Base-by-base conservation (phyloP, 2,113 vertebrate species). In the Nycticebus coucang region DNA sequence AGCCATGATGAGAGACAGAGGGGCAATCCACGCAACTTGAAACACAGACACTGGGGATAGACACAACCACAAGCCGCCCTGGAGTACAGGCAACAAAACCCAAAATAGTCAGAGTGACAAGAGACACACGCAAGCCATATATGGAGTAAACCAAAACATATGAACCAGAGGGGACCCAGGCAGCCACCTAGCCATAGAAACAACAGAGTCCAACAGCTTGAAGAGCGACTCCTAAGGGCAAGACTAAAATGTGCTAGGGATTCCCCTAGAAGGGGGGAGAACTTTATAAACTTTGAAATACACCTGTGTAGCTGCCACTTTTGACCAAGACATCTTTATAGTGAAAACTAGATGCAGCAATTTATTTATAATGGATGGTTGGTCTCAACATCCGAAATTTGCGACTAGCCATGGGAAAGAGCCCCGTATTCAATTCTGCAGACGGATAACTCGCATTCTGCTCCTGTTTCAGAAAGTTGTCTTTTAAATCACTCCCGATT, bases 1-100 rank as follows among this genome's bases (percentile, higher is more conserved):
- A 98, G 98, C 98, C 97, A 97, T 98, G 98, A 98, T 98, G 98
- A 98, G 98, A 98, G 98, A 98, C 97, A 97, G 98, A 98, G 98
- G 98, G 98, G 98, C 97, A 98, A 98, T 97, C 97, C 96, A 26
- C 64, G 1, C 62, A 1, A 93, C 97, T 97, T 24, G 68, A 95
- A 96, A 98, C 97, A 97, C 57, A 97, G 98, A 97, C 95, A 82
- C 95, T 96, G 89, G 98, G 97, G 96, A 96, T 95, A 98, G 97
- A 96, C 97, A 30, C 85, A 92, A 97, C 98, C 97, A 0, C 98
- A 98, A 96, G 80, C 95, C 96, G 93, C 45, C 0, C 97, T 96
- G 90, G n/a, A 95, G 98, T 97, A 89, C 93, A 97, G 97, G 98
- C 98, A 98, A 98, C 95, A 97, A 97, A 98, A 98, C 98, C 97